phyloP scores from a whole-genome alignment of 2,113 vertebrate genomes.

The Craseonycteris thonglongyai region DNA sequence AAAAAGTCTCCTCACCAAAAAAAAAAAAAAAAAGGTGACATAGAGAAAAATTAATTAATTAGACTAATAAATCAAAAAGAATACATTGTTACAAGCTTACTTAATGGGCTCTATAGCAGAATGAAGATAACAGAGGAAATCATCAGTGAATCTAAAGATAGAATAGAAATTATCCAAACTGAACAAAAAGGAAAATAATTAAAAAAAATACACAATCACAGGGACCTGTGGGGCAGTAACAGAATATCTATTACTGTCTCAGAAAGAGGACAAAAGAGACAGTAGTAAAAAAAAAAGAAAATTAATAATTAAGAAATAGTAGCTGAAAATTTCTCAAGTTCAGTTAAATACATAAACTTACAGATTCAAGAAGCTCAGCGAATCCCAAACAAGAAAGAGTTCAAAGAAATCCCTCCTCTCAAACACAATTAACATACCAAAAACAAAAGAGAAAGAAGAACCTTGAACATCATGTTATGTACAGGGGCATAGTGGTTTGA shows the following conservation, averaged over 20 bases:
- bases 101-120: neutral
- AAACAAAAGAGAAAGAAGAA: neutral
- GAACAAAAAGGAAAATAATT: neutral
- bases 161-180: neutral
- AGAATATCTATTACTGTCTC: neutral
- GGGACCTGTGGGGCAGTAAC: neutral
- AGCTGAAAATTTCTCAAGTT: neutral
- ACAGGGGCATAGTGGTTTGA: neutral
- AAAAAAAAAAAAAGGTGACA: neutral
- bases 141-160: neutral
- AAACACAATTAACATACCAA: neutral
- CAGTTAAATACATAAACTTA: neutral
- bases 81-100: neutral
- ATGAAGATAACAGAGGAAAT: neutral
- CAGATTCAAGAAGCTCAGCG: neutral
- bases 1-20: neutral
- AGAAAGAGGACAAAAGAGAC: neutral
- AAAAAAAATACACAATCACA: neutral
- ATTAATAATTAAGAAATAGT: neutral
- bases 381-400: neutral
- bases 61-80: neutral
- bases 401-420: neutral
- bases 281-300: neutral
- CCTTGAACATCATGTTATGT: neutral
- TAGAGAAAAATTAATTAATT: neutral